Evolutionary conservation across 2,797 vertebrate species (phyloP), one percentile per base, ranked within the genome.

Genomic region (Furcifer pardalis): DNA sequence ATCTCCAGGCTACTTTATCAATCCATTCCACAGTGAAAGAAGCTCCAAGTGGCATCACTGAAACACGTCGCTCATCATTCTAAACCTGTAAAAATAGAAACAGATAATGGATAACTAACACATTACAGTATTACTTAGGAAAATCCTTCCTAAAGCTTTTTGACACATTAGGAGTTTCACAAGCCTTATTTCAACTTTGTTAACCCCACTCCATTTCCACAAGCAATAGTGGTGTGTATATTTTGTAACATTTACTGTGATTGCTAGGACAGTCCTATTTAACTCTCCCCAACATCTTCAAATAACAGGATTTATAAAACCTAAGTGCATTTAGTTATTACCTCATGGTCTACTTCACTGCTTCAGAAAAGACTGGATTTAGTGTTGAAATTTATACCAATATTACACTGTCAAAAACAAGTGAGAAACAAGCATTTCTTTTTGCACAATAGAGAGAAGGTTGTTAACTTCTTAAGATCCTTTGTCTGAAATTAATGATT

Each of bases 21-120:
- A 76, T 88, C 81, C 89, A 84, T 81, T 87, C 79, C 86, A 79
- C 88, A 87, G 42, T 1, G 83, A 77, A 73, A 35, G 85, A 83
- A 72, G 52, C 86, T 85, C 89, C 56, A 87, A 93, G 86, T 65
- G 79, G 80, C 88, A 93, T 91, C 86, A 52, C 90, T 88, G 90
- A 82, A 90, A 84, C 35, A 84, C 88, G 27, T 93, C 93, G 89
- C 88, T 93, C 95, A 96, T 96, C 93, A 90, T 95, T 95, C 93
- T 93, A 92, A 95, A 96, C 93, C 97, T 97, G 95, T 85, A 94
- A 95, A 96, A 96, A 96, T 21, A 97, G 94, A 95, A 95, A 85
- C 86, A 92, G 92, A 94, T 93, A 92, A 94, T 92, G 90, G 92
- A 95, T 97, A 94, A 96, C 92, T 95, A 96, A 96, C 78, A 92